These are phyloP conservation scores for Emydoidea blandingii DNA, from an alignment of 2,797 vertebrate species.

Conservation along the genomic window DNA sequence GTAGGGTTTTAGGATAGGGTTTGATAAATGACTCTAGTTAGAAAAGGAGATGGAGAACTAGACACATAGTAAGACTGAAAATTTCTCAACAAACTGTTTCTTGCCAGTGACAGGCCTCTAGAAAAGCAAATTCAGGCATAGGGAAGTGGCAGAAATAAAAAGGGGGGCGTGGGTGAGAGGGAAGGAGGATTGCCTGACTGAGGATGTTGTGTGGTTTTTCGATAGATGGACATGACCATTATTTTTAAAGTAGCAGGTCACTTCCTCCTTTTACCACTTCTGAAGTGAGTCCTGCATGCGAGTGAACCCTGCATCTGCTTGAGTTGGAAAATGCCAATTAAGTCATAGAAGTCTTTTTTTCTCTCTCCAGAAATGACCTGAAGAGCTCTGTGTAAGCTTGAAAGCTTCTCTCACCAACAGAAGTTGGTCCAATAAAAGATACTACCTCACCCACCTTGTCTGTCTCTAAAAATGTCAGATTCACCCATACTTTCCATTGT, in stretches of 20 bases:
- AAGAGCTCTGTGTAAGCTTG: no score
- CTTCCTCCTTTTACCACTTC: not conserved
- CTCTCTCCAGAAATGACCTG: no score
- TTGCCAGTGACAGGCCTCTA: not conserved
- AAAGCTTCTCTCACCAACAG: no score
- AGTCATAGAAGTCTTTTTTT: no score
- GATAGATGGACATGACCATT: not conserved
- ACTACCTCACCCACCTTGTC: no score
- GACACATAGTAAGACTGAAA: not conserved
- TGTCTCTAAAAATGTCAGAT: not conserved
- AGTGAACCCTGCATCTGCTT: not conserved
- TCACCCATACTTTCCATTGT: not conserved
- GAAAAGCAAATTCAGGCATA: not conserved
- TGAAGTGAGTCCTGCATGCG: not conserved
- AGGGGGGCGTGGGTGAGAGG: not conserved
- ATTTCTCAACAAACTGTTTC: not conserved
- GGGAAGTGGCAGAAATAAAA: not conserved
- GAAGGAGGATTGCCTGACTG: not conserved
- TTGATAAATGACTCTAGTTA: not conserved
- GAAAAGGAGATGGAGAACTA: not conserved
- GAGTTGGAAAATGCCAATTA: not conserved
- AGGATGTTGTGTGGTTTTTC: not conserved
- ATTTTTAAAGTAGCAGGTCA: not conserved
- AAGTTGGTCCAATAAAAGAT: no score
- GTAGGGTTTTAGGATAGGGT: not conserved